A percentile compares a stretch with the other conserved stretches of the same genome.
These are phyloP conservation scores for Pipistrellus pipistrellus DNA, from an alignment of 2,797 vertebrate species.

Conservation along the genomic window DNA sequence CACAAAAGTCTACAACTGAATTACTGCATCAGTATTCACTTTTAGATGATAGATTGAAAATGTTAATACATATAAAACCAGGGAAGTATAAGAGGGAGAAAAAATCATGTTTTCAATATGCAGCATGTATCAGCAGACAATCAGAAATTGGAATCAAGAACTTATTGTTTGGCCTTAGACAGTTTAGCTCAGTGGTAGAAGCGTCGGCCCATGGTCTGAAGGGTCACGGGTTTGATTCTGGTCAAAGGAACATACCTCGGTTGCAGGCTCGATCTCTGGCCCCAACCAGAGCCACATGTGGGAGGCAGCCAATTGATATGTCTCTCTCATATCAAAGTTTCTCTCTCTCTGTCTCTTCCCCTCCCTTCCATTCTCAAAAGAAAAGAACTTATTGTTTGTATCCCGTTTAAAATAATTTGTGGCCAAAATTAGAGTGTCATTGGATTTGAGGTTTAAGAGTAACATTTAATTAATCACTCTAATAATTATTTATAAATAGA, in stretches of 20 bases:
- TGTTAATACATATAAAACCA: slow-evolving; percentile 77
- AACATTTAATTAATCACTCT: slow-evolving; percentile 60
- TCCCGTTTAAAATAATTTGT: slow-evolving; percentile 61
- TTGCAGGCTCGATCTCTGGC: too few species aligned
- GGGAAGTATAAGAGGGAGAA: slow-evolving; percentile 66
- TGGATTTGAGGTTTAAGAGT: slow-evolving; percentile 39
- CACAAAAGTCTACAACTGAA: slow-evolving; percentile 75
- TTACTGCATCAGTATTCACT: slow-evolving; percentile 69
- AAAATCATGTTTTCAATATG: slow-evolving; percentile 72
- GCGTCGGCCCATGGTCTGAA: too few species aligned
- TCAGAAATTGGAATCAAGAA: slow-evolving; percentile 24
- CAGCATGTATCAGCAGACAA: slow-evolving; percentile 43
- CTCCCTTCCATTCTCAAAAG: too few species aligned
- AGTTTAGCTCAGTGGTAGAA: too few species aligned
- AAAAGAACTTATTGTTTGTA: slow-evolving; percentile 45
- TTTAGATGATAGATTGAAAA: slow-evolving; percentile 62
- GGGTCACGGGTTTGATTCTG: too few species aligned
- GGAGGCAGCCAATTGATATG: too few species aligned
- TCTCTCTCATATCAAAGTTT: too few species aligned
- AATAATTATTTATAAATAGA: slow-evolving; percentile 55
- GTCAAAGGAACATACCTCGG: too few species aligned
- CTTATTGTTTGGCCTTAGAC: background rate
- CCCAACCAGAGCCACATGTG: too few species aligned
- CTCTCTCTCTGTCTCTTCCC: too few species aligned
- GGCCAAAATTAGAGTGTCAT: slow-evolving; percentile 52